Base-by-base conservation (phyloP, 1,140 invertebrate genomes). In the Heliconius hermathena region DNA sequence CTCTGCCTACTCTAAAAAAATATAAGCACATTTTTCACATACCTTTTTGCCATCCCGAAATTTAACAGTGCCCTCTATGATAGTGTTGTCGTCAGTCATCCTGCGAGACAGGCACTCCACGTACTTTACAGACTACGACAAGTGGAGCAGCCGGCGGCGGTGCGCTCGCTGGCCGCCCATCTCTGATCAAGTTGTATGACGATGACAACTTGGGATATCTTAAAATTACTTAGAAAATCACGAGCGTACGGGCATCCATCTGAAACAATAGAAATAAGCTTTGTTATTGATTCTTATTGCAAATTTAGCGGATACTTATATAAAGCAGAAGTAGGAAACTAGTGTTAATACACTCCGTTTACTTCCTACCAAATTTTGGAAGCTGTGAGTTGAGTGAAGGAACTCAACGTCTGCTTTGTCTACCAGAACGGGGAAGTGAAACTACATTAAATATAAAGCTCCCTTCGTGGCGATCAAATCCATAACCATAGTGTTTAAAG, bases 1-100 rank as follows among this genome's bases (percentile, higher is more conserved):
- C 18, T 52, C 4, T 52, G 18, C 49, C 49, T 52, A 16, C 49
- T 18, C 49, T 52, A 20, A 9, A 70, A 22, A 11, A 20, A 33
- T 33, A 33, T 5, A 33, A 33, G 5, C 4, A 33, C 33, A 33
- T 33, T 33, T 36, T 70, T 70, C 13, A 5, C 33, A 22, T 66
- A 98, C 97, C 96, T 98, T 98, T 95, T 98, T 98, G 84, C 97
- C 97, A 93, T 98, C 98, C 82, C 98, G 96, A 95, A 98, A 98
- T 94, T 98, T 98, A 84, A 98, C 97, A 84, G 97, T 97, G 84
- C 98, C 98, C 95, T 98, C 98, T 87, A 98, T 98, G 93, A 98
- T 91, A 81, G 97, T 92, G 84, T 88, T 94, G 78, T 91, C 90
- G 87, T 94, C 93, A 71, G 93, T 91, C 93, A 94, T 94, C 49